Evolutionary conservation across 2,797 vertebrate species (phyloP).

Genomic region (Tenualosa ilisha): DNA sequence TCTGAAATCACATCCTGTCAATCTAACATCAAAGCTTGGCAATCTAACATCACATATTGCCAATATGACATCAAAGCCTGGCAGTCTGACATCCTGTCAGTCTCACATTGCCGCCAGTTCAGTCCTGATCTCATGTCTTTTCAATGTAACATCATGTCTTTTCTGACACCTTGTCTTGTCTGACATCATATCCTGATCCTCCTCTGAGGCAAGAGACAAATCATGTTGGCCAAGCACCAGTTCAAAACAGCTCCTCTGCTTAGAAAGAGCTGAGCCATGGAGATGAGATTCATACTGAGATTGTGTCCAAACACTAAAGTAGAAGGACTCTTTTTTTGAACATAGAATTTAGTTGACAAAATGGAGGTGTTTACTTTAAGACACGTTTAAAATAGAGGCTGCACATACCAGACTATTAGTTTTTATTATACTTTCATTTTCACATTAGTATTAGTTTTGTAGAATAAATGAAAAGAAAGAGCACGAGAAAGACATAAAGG

Average conservation of each 20-base stretch:
- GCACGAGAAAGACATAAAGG: background rate
- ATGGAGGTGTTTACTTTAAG: background rate
- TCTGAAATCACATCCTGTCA: background rate
- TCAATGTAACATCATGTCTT: background rate
- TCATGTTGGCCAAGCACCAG: background rate
- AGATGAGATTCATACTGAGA: no score
- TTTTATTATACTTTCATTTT: no score
- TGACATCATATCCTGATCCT: background rate
- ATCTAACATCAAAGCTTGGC: background rate
- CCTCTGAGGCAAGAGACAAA: background rate
- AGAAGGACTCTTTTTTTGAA: background rate
- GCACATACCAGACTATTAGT: background rate
- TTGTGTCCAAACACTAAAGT: no score
- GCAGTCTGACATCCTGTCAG: background rate
- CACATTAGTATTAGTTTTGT: background rate
- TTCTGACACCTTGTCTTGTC: background rate
- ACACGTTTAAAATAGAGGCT: background rate
- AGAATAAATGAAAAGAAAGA: background rate
- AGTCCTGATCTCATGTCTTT: background rate
- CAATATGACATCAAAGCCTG: background rate
- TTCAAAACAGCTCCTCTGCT: background rate
- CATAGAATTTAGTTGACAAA: background rate
- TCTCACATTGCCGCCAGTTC: background rate
- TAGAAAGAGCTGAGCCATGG: no score
- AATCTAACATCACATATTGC: constrained; percentile 14